Conservation (phyloP, 2,888 invertebrate species). For the Acleris holmiana region DNA sequence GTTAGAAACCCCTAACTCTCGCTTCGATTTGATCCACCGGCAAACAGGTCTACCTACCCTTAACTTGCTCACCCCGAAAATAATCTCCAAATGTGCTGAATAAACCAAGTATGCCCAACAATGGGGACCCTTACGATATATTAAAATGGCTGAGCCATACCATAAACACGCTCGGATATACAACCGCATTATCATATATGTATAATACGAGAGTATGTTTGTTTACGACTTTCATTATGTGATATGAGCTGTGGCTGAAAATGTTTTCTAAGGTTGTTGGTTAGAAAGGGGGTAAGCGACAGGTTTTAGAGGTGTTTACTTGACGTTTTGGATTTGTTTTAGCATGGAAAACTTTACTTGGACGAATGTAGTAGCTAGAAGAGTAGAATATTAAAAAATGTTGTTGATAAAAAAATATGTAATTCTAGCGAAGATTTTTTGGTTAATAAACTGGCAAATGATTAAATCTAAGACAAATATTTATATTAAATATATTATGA, state of each 20-base stretch:
- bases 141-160: conserved; percentile 40
- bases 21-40: background rate
- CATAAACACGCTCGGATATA: conserved; percentile 39
- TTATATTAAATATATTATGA: too few species aligned
- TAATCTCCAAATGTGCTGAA: conserved; percentile 42
- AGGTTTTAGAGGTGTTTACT: background rate
- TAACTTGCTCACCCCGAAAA: conserved; percentile 24
- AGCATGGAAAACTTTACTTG: too few species aligned
- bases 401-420: too few species aligned
- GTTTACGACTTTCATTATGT: conserved; percentile 35
- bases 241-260: conserved; percentile 29
- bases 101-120: conserved; percentile 40
- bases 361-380: too few species aligned
- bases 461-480: too few species aligned
- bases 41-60: conserved; percentile 13
- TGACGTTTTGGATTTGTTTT: background rate
- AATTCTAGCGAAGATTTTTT: too few species aligned
- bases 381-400: too few species aligned
- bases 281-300: background rate
- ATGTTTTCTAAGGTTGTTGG: conserved; percentile 24
- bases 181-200: conserved; percentile 35
- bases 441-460: too few species aligned
- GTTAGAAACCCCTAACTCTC: too few species aligned
- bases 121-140: conserved; percentile 40
- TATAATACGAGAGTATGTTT: conserved; percentile 34